A percentile compares a stretch with the other conserved stretches of the same genome.
These are phyloP conservation scores for Aphelinus certus DNA, from an alignment of 1,140 invertebrate genomes.

Conservation along the genomic window DNA sequence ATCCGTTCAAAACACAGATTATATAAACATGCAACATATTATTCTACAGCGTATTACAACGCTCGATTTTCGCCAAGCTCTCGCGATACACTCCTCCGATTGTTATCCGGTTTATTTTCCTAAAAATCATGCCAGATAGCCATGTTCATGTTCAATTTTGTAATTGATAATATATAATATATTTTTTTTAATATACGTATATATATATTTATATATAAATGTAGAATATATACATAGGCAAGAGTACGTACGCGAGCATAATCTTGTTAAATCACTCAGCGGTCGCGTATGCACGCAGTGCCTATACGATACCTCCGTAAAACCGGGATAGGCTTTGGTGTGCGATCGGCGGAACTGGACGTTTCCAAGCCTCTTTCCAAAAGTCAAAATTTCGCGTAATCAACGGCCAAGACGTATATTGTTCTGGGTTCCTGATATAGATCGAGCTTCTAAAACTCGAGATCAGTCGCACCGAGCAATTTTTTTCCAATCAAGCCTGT, in stretches of 20 bases:
- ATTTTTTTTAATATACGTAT: not conserved
- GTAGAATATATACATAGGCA: slow-evolving; percentile 39
- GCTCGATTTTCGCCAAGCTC: slow-evolving; percentile 41
- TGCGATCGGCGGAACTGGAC: slow-evolving; percentile 33
- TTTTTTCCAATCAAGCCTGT: not conserved
- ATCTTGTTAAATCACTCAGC: not conserved
- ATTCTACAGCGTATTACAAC: slow-evolving; percentile 60
- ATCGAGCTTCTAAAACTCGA: slow-evolving; percentile 23
- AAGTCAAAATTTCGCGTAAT: slow-evolving; percentile 16
- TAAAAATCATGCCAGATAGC: slow-evolving; percentile 16
- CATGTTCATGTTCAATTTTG: slow-evolving; percentile 10
- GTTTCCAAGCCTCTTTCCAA: slow-evolving; percentile 11
- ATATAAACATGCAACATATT: slow-evolving; percentile 67
- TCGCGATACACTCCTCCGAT: slow-evolving; percentile 14
- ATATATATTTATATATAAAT: slow-evolving; percentile 22
- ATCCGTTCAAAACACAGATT: slow-evolving; percentile 63
- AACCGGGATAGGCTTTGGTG: slow-evolving; percentile 39
- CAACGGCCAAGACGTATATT: slow-evolving; percentile 23
- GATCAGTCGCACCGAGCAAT: not conserved
- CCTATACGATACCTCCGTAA: slow-evolving; percentile 36
- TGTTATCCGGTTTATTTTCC: not conserved
- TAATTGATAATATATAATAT: slow-evolving; percentile 30
- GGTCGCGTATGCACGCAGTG: slow-evolving; percentile 30
- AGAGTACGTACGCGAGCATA: slow-evolving; percentile 26
- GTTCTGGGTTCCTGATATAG: slow-evolving; percentile 2